These are phyloP conservation scores for Trachops cirrhosus DNA, from an alignment of 2,797 vertebrate genomes.

Conservation along the genomic window DNA sequence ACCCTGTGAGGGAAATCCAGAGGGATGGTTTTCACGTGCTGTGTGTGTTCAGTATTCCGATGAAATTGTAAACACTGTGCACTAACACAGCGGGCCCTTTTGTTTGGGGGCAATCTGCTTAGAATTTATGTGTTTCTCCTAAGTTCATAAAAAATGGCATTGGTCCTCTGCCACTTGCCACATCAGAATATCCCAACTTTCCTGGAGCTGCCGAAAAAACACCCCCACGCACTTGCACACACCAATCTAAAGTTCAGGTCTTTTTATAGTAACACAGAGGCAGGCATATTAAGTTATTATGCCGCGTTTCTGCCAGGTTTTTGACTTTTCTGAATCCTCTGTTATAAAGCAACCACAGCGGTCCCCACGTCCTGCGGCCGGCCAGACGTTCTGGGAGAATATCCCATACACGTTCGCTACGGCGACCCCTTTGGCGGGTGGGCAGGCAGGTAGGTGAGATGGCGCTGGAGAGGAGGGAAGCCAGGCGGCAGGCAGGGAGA, in stretches of 20 bases:
- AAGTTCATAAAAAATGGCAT: neutral
- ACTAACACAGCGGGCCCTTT: neutral
- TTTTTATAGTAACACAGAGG: constrained; percentile 65
- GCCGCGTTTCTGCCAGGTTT: constrained; percentile 46
- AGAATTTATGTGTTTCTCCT: constrained; percentile 23
- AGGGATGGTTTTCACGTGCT: neutral
- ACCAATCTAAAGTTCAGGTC: constrained; percentile 31
- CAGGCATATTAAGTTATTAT: constrained; percentile 31
- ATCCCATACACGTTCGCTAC: neutral
- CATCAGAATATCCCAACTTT: constrained; percentile 23
- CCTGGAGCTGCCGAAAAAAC: constrained; percentile 34
- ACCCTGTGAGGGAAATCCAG: neutral
- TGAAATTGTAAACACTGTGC: neutral
- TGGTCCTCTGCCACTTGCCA: constrained; percentile 15
- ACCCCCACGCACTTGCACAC: neutral
- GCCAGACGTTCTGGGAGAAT: neutral
- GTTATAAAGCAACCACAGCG: neutral
- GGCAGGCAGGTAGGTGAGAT: constrained; percentile 10
- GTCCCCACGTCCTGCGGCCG: neutral
- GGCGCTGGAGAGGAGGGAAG: neutral
- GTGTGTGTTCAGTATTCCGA: neutral
- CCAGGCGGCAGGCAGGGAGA: neutral
- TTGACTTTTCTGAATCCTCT: neutral
- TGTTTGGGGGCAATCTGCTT: neutral
- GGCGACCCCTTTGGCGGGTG: neutral